Evolutionary conservation across 2,797 vertebrate species (phyloP), one percentile per base, ranked within the genome.

Genomic region (Taeniopygia guttata): DNA sequence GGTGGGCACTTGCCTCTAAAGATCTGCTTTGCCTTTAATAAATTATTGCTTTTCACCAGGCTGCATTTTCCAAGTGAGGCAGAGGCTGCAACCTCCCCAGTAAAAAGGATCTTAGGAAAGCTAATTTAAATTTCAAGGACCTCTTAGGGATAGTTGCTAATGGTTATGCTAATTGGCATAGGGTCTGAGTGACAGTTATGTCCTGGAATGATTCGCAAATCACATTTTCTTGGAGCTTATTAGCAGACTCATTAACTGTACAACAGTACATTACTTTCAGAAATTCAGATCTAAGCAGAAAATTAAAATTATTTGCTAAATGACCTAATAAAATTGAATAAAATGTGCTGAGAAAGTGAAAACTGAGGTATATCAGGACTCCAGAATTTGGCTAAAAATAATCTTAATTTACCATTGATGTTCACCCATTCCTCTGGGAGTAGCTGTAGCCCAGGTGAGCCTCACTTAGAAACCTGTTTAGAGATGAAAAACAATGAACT

Each of bases 271-370:
- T 98, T 98, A 97, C 97, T 97, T 97, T 97, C 96, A 96, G 96
- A 98, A 98, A 98, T 97, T 98, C 97, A 97, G 95, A 97, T 97
- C 97, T 97, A 98, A 98, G 98, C 98, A 97, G 96, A 98, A 98
- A 98, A 98, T 98, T 97, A 97, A 98, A 98, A 98, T 98, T 98
- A 98, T 98, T 98, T 98, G 97, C 97, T 98, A 98, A 98, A 98
- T 98, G 97, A 97, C 97, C 97, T 98, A 97, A 98, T 97, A 97
- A 98, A 98, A 98, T 97, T 90, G 96, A 97, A 96, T 94, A 97
- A 97, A 98, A 98, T 96, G 89, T 97, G 97, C 97, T 97, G 96
- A 97, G 95, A 96, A 97, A 97, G 97, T 95, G 92, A 97, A 97
- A 98, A 90, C 76, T 7, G 20, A 90, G 92, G 93, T 95, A 74